Percentiles rank a stretch among this genome's conserved stretches.
Evolutionary conservation across 2,888 invertebrate genomes (phyloP).

Genomic region (Drosophila percnosoma): DNA sequence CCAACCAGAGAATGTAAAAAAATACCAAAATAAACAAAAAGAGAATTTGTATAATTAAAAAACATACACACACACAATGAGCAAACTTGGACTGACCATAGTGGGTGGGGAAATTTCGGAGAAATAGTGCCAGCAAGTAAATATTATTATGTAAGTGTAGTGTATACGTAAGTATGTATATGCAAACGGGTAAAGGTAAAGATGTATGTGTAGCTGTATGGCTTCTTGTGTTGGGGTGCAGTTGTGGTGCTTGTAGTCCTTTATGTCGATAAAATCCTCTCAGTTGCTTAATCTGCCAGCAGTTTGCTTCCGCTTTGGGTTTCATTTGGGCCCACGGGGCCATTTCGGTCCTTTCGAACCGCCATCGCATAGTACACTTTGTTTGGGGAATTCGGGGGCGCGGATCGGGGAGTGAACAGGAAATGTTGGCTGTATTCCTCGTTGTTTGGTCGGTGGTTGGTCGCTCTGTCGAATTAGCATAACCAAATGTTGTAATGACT

Average conservation of each 20-base stretch:
- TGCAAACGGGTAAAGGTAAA: neutral
- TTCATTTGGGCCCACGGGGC: slow-evolving; percentile 65
- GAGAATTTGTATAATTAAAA: slow-evolving; percentile 76
- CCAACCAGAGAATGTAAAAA: slow-evolving; percentile 59
- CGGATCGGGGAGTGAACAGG: slow-evolving; percentile 36
- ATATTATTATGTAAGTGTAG: slow-evolving; percentile 14
- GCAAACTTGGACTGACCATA: slow-evolving; percentile 12
- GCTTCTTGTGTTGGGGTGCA: slow-evolving; percentile 16
- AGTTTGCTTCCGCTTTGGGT: slow-evolving; percentile 76
- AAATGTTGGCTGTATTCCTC: slow-evolving; percentile 50
- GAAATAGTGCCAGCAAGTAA: slow-evolving; percentile 6
- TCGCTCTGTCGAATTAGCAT: slow-evolving; percentile 67
- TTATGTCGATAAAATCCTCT: slow-evolving; percentile 74
- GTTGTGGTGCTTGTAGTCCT: slow-evolving; percentile 39
- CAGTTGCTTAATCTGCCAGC: slow-evolving; percentile 76
- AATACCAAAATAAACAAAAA: slow-evolving; percentile 22
- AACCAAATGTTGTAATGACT: slow-evolving; percentile 77
- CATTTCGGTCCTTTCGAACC: slow-evolving; percentile 38
- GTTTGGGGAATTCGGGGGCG: slow-evolving; percentile 55
- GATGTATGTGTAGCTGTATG: slow-evolving; percentile 1
- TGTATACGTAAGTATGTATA: slow-evolving; percentile 7
- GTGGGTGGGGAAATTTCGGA: slow-evolving; percentile 3
- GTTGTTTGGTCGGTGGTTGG: slow-evolving; percentile 16
- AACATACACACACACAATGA: slow-evolving; percentile 24
- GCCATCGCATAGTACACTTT: slow-evolving; percentile 28